Conservation (phyloP, 2,888 invertebrate species). For the Agonopterix arenella region DNA sequence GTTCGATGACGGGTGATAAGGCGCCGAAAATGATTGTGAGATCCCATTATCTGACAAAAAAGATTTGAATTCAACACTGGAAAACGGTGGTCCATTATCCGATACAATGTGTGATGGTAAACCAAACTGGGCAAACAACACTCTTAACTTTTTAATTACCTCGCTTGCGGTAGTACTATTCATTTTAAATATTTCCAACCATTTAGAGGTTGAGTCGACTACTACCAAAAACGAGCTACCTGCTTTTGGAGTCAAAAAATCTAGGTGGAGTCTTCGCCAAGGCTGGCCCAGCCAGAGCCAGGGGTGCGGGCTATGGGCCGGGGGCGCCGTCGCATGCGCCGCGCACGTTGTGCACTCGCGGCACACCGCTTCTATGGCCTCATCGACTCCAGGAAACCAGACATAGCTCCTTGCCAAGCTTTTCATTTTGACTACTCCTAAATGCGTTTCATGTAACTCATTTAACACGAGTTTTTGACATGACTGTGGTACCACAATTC, state of each 20-base stretch:
- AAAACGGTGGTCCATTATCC: slow-evolving; percentile 4
- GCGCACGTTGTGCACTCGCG: slow-evolving; percentile 1
- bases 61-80: not conserved
- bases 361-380: slow-evolving; percentile 2
- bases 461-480: slow-evolving; percentile 1
- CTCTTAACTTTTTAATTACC: not conserved
- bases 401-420: slow-evolving; percentile 3
- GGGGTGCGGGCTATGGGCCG: not conserved
- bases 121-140: slow-evolving; percentile 6
- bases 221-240: slow-evolving; percentile 10
- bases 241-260: not conserved
- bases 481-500: slow-evolving; percentile 7
- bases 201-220: slow-evolving; percentile 11
- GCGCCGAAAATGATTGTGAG: too few species aligned
- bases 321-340: slow-evolving; percentile 5
- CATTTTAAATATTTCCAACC: slow-evolving; percentile 14
- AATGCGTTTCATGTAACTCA: slow-evolving; percentile 3
- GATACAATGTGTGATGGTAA: slow-evolving; percentile 7
- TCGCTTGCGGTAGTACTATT: slow-evolving; percentile 5
- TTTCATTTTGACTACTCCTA: slow-evolving; percentile 5
- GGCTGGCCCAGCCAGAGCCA: slow-evolving; percentile 4
- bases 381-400: slow-evolving; percentile 5
- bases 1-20: too few species aligned
- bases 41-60: not conserved
- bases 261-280: slow-evolving; percentile 15